Evolutionary conservation across 2,888 invertebrate species (phyloP).

Genomic region (Strigamia transsilvanica): DNA sequence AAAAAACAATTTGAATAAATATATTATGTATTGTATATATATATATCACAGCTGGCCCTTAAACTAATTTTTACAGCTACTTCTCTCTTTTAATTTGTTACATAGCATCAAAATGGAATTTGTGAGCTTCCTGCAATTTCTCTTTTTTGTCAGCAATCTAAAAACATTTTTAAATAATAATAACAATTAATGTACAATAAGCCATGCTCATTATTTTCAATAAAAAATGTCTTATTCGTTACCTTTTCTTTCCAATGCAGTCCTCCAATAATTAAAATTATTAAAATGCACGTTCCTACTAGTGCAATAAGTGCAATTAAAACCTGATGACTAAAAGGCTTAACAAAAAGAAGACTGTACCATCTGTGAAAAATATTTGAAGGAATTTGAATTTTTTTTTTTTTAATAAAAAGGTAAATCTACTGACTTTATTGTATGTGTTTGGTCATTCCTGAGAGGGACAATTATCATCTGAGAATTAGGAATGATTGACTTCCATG

Average conservation of each 20-base stretch:
- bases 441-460: conserved; percentile 67
- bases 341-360: conserved; percentile 92
- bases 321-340: conserved; percentile 86
- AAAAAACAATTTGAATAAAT: neutral
- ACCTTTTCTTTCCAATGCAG: conserved; percentile 88
- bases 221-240: conserved; percentile 22
- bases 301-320: conserved; percentile 89
- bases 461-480: conserved; percentile 97
- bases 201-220: neutral
- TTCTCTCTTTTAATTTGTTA: conserved; percentile 61
- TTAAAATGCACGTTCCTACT: conserved; percentile 83
- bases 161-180: conserved; percentile 14
- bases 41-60: conserved; percentile 3
- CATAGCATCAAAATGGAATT: conserved; percentile 89
- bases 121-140: conserved; percentile 79
- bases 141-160: conserved; percentile 79
- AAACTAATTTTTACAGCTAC: conserved; percentile 16
- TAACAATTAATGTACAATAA: neutral
- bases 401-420: neutral
- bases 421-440: neutral
- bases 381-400: neutral
- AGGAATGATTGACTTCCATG: conserved; percentile 93
- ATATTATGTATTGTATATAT: neutral
- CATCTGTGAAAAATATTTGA: conserved; percentile 67
- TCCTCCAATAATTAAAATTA: conserved; percentile 82